Base-by-base conservation (phyloP, 2,113 vertebrate genomes). In the Calypte anna region DNA sequence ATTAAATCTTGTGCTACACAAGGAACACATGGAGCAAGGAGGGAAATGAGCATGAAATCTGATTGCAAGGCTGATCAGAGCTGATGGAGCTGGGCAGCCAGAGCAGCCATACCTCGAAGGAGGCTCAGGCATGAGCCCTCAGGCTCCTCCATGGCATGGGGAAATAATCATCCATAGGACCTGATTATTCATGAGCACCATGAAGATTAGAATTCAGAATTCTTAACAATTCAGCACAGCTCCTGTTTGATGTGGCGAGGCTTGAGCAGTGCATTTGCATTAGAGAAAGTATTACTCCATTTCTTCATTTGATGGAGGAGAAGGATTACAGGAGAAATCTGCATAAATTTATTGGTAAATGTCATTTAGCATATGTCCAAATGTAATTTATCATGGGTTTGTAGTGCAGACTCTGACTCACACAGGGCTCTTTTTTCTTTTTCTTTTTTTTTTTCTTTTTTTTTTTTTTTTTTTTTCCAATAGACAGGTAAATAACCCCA, bases 281-380 rank as follows among this genome's bases (percentile, higher is more conserved):
- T 46, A 91, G 66, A 84, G 91, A 88, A 93, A 86, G 90, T 88
- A 78, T 90, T 78, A 46, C 96, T 93, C 63, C 95, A 93, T 92
- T 18, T 90, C 96, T 93, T 61, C 95, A 93, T 92, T 18, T 90
- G 94, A 91, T 91, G 96, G 83, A 87, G 86, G 74, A 90, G 95
- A 95, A 90, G 96, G 95, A 97, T 96, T 94, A 96, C 95, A 88
- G 94, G 72, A 93, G 82, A 91, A 96, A 95, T 95, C 94, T 94
- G 96, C 94, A 95, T 92, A 92, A 70, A 91, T 93, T 85, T 93
- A 93, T 94, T 88, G 84, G 92, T 73, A 90, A 97, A 95, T 95
- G 96, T 94, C 95, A 86, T 79, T 91, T 86, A 94, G 91, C 92
- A 66, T 94, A 88, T 90, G 95, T 96, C 89, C 95, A 86, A 93